Conservation (phyloP, 1,140 invertebrate species). For the Heliconius eleuchia region DNA sequence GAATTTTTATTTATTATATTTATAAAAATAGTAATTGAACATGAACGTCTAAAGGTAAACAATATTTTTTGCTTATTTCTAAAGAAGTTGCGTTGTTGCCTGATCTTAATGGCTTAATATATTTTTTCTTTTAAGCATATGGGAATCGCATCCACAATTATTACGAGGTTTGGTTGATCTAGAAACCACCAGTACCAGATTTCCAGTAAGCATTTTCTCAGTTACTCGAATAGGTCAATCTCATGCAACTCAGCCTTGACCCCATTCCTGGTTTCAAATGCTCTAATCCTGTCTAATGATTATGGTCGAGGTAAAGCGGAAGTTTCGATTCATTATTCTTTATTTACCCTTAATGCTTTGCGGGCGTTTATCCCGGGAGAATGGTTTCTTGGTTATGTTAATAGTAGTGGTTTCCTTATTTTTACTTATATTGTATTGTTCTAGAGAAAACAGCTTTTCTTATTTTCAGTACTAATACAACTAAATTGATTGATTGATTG, state of each 20-base stretch:
- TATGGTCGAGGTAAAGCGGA: neutral
- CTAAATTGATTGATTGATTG: no score
- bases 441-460: no score
- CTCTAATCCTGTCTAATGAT: conserved; percentile 21
- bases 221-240: neutral
- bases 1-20: no score
- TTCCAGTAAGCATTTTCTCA: neutral
- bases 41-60: no score
- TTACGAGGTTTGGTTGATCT: no score
- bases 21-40: no score
- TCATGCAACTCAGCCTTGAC: conserved; percentile 13
- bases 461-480: no score
- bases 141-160: no score
- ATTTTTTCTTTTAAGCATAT: no score
- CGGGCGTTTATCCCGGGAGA: neutral
- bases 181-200: neutral
- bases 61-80: no score
- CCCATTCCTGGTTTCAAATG: conserved; percentile 16
- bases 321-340: conserved; percentile 6
- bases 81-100: no score
- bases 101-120: no score
- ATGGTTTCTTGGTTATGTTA: neutral
- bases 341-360: conserved; percentile 2
- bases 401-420: neutral
- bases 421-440: neutral